Base-by-base conservation (phyloP, 2,888 invertebrate species). In the Drosophila nigricruria region DNA sequence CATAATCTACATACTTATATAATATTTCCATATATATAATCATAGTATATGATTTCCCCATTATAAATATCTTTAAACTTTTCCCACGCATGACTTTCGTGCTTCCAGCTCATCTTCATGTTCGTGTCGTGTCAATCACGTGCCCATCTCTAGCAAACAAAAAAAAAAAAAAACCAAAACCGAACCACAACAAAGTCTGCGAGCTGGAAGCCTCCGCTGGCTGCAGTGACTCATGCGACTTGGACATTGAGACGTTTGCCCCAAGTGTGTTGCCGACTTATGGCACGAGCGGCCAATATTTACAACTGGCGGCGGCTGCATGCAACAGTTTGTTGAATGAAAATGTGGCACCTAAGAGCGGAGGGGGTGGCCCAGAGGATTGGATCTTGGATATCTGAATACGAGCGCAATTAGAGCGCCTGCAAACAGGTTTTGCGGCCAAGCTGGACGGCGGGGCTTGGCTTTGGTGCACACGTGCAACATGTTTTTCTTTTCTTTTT, bases 321-420 rank as follows among this genome's bases (percentile, higher is more conserved):
- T 81, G 85, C 85, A 82, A 82, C 79, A 82, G 79, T 82, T 76
- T 70, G 34, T n/a, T 88, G 80, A 83, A 86, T 86, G 83, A 88
- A 88, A 85, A 75, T 82, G 78, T 78, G 49, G 59, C 64, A 43
- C 38, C 58, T 54, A 14, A 18, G 30, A 36, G 52, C 52, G 6
- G 4, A 43, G 16, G 45, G 45, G 9, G 18, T 43, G 34, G 23
- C 4, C 8, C 14, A 32, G 50, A 62, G 65, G 49, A 27, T 27
- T 20, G 34, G n/a, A n/a, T 14, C 32, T 52, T 32, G 34, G 58
- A 16, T 58, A 70, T 49, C 45, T 73, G 74, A 77, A 73, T 73
- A 73, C 66, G 59, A 63, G 78, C 79, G 67, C 82, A 83, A 82
- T 83, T 83, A 86, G 78, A 73, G 81, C 83, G 82, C 73, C 81